Percentiles rank a stretch among this genome's conserved stretches.
Evolutionary conservation across 1,140 invertebrate species (phyloP).

Genomic region (Euschistus heros): DNA sequence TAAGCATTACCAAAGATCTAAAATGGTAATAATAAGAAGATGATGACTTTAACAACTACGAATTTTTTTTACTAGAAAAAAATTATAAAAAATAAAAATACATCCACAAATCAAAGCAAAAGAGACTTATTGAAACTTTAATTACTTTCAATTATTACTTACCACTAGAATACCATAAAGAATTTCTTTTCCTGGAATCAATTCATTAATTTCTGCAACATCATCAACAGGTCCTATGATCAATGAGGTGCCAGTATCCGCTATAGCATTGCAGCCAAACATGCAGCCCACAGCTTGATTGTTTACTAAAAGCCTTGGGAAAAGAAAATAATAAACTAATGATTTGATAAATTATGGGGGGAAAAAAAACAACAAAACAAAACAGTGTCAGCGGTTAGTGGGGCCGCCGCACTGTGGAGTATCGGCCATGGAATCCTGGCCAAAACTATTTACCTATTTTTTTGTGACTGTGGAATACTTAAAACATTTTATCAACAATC

Average conservation of each 20-base stretch:
- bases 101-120: too few species aligned
- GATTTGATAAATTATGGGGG: constrained; percentile 9
- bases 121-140: too few species aligned
- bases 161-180: constrained; percentile 24
- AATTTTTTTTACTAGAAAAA: too few species aligned
- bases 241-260: constrained; percentile 66
- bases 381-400: neutral
- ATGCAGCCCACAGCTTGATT: constrained; percentile 33
- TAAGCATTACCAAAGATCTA: too few species aligned
- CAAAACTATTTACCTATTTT: too few species aligned
- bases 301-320: constrained; percentile 6
- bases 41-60: too few species aligned
- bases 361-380: neutral
- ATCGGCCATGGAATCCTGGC: too few species aligned
- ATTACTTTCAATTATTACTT: constrained; percentile 19
- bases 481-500: too few species aligned
- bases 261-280: constrained; percentile 50
- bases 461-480: too few species aligned
- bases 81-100: too few species aligned
- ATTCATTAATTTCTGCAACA: constrained; percentile 32
- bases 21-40: too few species aligned
- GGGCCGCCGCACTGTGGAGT: too few species aligned
- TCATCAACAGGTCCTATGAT: constrained; percentile 54
- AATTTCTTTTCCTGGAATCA: constrained; percentile 26
- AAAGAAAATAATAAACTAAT: neutral